A percentile compares a stretch with the other conserved stretches of the same genome.
These are phyloP conservation scores for Drosophila anomelani DNA, from an alignment of 2,888 invertebrate species.

Conservation along the genomic window DNA sequence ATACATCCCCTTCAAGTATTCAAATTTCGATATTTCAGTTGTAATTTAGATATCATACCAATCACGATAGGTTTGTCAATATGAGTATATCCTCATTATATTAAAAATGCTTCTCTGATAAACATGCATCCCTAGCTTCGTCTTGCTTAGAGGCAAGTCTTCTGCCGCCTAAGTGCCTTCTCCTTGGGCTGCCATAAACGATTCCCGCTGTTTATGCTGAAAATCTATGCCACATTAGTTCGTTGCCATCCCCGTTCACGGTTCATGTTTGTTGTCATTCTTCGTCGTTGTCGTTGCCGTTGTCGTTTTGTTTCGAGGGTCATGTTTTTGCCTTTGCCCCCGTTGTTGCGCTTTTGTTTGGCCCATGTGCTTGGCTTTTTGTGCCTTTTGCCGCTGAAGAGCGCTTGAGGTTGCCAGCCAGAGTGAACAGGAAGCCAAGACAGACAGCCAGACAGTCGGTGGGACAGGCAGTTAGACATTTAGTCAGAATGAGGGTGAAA, in stretches of 20 bases:
- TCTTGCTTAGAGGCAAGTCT: conserved; percentile 41
- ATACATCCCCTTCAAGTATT: no score
- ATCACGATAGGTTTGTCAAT: background rate
- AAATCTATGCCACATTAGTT: conserved; percentile 80
- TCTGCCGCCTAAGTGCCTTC: conserved; percentile 33
- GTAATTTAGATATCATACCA: no score
- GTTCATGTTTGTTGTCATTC: conserved; percentile 43
- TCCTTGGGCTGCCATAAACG: conserved; percentile 56
- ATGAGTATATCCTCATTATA: background rate
- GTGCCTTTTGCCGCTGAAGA: conserved; percentile 60
- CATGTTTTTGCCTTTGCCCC: conserved; percentile 34
- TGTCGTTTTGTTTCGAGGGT: conserved; percentile 47
- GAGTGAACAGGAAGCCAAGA: conserved; percentile 34
- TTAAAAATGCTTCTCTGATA: background rate
- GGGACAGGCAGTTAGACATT: background rate
- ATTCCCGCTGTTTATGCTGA: conserved; percentile 71
- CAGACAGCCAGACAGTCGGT: conserved; percentile 13
- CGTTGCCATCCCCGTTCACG: conserved; percentile 62
- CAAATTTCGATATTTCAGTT: no score
- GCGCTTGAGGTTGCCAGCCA: conserved; percentile 69
- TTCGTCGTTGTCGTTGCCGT: conserved; percentile 26
- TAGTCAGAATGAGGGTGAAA: conserved; percentile 10
- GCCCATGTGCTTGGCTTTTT: conserved; percentile 53
- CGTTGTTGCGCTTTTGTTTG: conserved; percentile 70
- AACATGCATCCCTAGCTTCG: conserved; percentile 1